Base-by-base conservation (phyloP, 2,888 invertebrate species). In the Nomada flava region DNA sequence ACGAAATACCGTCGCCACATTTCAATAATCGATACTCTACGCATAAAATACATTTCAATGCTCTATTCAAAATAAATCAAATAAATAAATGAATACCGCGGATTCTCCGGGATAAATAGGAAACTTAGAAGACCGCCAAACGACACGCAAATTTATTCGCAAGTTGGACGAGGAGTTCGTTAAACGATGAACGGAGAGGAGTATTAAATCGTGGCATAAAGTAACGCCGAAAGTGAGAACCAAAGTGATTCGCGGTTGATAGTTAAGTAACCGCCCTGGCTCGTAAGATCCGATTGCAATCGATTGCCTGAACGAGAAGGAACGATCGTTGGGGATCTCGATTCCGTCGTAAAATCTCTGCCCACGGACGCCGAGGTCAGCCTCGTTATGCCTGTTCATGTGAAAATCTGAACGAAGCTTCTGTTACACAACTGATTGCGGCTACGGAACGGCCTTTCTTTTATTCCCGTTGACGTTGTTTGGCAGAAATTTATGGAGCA, bases 321-420 rank as follows among this genome's bases (percentile, higher is more conserved):
- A 76, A 82, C 71, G 82, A 76, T 76, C 82, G 42, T 13, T 29
- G 59, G 42, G 76, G 68, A 82, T 82, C 82, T 68, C 69, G 79
- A 76, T 69, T 55, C 57, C 68, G 50, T 76, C 82, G 67, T 82
- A 82, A 82, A 82, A 82, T 76, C 82, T 64, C 82, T 71, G 72
- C 82, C 76, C 65, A 76, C 82, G 67, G 57, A 52, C 59, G 60
- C 20, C 20, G 53, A 36, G 67, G 65, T 76, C 76, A 73, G 64
- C 42, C 76, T 76, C 76, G 76, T 74, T 65, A 73, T 26, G 76
- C 15, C 9, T 59, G 76, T 15, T 59, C 57, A 44, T 76, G 76
- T 74, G 76, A 76, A 74, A 76, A 76, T 76, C 74, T 74, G 44
- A 76, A 47, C 57, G 50, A 44, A 26, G 52, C 64, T 74, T 59